Evolutionary conservation across 2,888 invertebrate species (phyloP), one percentile per base, ranked within the genome.

Genomic region (Gibbula magus): DNA sequence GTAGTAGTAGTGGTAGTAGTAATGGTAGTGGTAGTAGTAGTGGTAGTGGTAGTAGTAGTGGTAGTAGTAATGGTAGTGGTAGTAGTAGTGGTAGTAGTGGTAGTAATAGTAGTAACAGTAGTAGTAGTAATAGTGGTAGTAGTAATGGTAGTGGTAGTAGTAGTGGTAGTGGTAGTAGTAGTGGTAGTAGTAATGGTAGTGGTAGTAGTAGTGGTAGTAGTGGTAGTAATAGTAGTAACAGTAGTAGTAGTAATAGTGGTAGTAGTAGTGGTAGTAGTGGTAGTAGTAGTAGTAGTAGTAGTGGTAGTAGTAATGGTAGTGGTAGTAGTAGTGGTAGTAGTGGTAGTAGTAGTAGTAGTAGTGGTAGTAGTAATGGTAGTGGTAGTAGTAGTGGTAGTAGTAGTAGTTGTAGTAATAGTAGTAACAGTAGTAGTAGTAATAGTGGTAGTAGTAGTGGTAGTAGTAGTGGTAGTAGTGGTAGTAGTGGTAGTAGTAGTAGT

Each of bases 231-330:
- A 1, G 53, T 53, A 77, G 56, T 77, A 61, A 35, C 66, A 77
- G 77, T 77, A 66, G 77, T 77, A 67, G 77, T 77, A 77, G 77
- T 77, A 67, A 61, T 61, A 39, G 77, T 1, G 66, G 77, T 77
- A 77, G 77, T 66, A 77, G 77, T 77, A 77, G 77, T 77, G 29
- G 77, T 77, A 67, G 77, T 77, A 77, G 77, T 77, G 16, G 77
- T 66, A 66, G 77, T 77, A 77, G 77, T 61, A 77, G 66, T 66
- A 77, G 77, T 77, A 77, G 52, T 2, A 78, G 70, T 67, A 73
- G 70, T 73, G 20, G 75, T 53, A 75, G 75, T 75, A 75, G 52
- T 52, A 3, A n/a, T 52, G 1, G 52, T 52, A 3, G 52, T 52
- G 1, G 52, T 52, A 52, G 52, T 52, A 3, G 52, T 52, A 52